Base-by-base conservation (phyloP, 2,888 invertebrate species). In the Tetramorium bicarinatum region DNA sequence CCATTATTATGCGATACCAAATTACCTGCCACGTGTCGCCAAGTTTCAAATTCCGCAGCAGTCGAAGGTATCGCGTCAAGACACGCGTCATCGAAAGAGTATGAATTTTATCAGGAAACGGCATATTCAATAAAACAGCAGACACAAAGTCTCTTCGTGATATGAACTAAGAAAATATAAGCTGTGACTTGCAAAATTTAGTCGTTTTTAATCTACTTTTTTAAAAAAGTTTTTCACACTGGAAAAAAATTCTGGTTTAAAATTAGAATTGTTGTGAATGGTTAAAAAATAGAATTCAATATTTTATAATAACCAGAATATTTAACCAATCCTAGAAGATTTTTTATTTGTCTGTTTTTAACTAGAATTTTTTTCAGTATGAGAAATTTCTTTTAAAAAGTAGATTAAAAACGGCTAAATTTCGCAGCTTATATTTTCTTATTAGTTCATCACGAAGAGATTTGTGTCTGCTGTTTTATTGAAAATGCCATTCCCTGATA, bases 1-100 rank as follows among this genome's bases (percentile, higher is more conserved):
- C 41, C 56, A 56, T 82, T 62, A 76, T 71, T 80, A 80, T 80
- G 59, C 79, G 21, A 80, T 59, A 59, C 71, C 49, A 71, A 80
- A 80, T 80, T 80, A 80, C 47, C 72, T 59, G 79, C 25, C 59
- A 71, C 38, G 59, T 80, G 59, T 71, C 79, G 21, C 29, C 69
- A 71, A 80, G 59, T 80, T 80, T 71, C 71, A 80, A 71, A 80
- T 80, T 80, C 47, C 21, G 25, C n/a, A 34, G 38, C 79, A 71
- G 52, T 64, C 52, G 38, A 11, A 38, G 38, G 13, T 52, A 41
- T 76, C 52, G 18, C 41, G 18, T 47, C 34, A 25, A 38, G 47
- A 71, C 59, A 13, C 21, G 38, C 13, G 47, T 71, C 34, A 56
- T 59, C 47, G 71, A 71, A 79, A 71, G 47, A 47, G 3, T 49